These are phyloP conservation scores for Acleris emargana DNA, from an alignment of 2,888 invertebrate species.

Conservation along the genomic window DNA sequence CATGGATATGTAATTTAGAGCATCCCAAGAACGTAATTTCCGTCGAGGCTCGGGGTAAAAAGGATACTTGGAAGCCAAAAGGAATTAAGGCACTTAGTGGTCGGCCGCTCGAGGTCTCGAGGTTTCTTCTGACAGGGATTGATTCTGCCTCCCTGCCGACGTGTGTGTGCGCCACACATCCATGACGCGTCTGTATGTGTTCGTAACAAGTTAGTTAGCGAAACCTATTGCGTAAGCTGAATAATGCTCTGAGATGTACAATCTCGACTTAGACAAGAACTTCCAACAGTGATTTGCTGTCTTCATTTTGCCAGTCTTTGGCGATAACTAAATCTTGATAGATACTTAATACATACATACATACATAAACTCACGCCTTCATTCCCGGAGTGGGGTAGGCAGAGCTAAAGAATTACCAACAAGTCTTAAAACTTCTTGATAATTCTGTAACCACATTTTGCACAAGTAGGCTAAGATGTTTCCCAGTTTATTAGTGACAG, in stretches of 20 bases:
- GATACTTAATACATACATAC: too few relatives aligned
- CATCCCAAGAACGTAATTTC: slow-evolving; percentile 51
- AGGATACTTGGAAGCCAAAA: slow-evolving; percentile 53
- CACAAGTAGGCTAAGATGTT: too few relatives aligned
- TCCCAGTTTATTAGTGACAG: too few relatives aligned
- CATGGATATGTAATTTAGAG: slow-evolving; percentile 35
- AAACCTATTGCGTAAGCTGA: slow-evolving; percentile 9
- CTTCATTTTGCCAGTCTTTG: neutral
- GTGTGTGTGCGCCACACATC: slow-evolving; percentile 26
- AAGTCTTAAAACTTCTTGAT: too few relatives aligned
- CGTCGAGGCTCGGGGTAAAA: slow-evolving; percentile 50
- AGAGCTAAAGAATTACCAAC: too few relatives aligned
- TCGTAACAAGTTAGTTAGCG: slow-evolving; percentile 12
- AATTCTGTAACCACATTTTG: too few relatives aligned
- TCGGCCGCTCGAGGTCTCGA: slow-evolving; percentile 44
- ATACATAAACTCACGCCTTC: too few relatives aligned
- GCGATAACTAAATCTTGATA: neutral
- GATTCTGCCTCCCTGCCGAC: slow-evolving; percentile 52
- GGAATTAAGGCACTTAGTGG: slow-evolving; percentile 70
- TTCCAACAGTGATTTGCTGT: neutral
- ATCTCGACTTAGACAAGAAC: slow-evolving; percentile 2
- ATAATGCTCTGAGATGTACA: slow-evolving; percentile 13
- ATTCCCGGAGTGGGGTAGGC: too few relatives aligned
- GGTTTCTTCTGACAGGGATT: slow-evolving; percentile 59
- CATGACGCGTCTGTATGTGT: slow-evolving; percentile 2